Conservation (phyloP, 2,888 invertebrate species). For the Thysanoteuthis rhombus region DNA sequence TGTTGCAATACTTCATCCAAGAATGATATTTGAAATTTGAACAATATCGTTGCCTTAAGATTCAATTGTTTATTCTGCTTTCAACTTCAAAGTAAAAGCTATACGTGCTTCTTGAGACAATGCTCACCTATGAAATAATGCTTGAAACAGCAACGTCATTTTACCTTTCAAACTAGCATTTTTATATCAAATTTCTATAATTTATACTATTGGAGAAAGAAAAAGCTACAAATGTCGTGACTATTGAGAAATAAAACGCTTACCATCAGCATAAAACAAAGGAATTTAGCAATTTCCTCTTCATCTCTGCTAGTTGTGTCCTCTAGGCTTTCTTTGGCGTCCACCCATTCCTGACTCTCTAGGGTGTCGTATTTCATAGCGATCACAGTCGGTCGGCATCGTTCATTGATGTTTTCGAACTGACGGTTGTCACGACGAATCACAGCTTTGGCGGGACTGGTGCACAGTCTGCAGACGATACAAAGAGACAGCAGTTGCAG, state of each 20-base stretch:
- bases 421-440: constrained; percentile 42
- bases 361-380: constrained; percentile 55
- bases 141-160: neutral
- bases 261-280: constrained; percentile 57
- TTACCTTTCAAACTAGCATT: neutral
- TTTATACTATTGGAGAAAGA: neutral
- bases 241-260: constrained; percentile 1
- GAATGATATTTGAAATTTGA: no score
- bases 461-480: neutral
- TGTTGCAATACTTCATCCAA: no score
- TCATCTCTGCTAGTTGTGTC: constrained; percentile 51
- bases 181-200: neutral
- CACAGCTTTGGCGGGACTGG: constrained; percentile 28
- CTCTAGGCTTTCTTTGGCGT: constrained; percentile 58
- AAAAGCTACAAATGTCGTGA: neutral
- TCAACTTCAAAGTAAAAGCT: no score
- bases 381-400: constrained; percentile 57
- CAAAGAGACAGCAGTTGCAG: neutral
- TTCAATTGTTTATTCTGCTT: no score
- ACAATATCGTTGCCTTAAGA: no score
- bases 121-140: no score
- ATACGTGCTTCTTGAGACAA: no score
- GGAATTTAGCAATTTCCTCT: constrained; percentile 48
- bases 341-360: constrained; percentile 61
- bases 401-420: constrained; percentile 53